Conservation (phyloP, 2,888 invertebrate genomes). For the Sinelater perroti region DNA sequence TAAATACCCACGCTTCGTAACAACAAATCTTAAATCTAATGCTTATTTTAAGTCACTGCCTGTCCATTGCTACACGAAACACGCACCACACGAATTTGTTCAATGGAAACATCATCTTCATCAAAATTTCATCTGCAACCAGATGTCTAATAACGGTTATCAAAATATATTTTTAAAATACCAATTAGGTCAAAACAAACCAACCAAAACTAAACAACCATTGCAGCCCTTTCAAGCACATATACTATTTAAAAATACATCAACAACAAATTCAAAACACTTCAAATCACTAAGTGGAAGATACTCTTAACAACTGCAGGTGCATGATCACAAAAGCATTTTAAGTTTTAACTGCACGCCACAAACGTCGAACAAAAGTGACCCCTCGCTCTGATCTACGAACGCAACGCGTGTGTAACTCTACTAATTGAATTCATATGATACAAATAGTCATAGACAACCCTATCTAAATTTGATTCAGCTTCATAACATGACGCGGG, state of each 20-base stretch:
- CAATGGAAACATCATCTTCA: too few relatives aligned
- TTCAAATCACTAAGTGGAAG: too few relatives aligned
- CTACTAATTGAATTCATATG: constrained; percentile 12
- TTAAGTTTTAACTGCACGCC: constrained; percentile 11
- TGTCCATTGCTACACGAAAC: too few relatives aligned
- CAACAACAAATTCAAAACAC: too few relatives aligned
- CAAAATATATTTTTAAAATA: too few relatives aligned
- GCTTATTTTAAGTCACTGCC: background rate
- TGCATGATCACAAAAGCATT: constrained; percentile 11
- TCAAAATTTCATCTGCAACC: background rate
- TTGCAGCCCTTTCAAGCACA: too few relatives aligned
- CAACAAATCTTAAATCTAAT: background rate
- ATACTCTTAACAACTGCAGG: too few relatives aligned
- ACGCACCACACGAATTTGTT: too few relatives aligned
- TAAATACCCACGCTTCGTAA: background rate
- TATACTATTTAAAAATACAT: too few relatives aligned
- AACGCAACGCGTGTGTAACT: constrained; percentile 8
- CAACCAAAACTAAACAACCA: too few relatives aligned
- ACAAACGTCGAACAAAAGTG: constrained; percentile 7
- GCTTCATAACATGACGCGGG: constrained; percentile 42
- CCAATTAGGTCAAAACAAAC: too few relatives aligned
- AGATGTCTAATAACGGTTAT: too few relatives aligned
- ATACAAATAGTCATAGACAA: constrained; percentile 33
- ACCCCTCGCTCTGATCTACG: background rate
- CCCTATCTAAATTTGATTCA: constrained; percentile 42